Conservation (phyloP, 2,797 vertebrate species). For the Chanos chanos region DNA sequence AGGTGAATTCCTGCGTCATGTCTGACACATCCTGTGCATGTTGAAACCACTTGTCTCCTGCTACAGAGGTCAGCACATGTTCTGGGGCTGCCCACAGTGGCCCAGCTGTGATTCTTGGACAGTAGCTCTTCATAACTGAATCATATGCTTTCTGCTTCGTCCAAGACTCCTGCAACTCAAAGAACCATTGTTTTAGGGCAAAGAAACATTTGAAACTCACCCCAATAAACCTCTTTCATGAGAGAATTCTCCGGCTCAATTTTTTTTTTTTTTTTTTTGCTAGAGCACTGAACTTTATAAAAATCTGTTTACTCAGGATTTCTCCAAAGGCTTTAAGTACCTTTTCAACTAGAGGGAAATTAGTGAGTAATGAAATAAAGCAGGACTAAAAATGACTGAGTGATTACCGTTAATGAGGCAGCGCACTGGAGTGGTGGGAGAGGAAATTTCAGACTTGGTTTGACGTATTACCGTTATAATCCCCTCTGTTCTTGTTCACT, state of each 20-base stretch:
- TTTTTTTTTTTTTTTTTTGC: slow-evolving; percentile 31
- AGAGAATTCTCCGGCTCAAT: slow-evolving; percentile 34
- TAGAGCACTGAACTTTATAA: slow-evolving; percentile 22
- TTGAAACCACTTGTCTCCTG: slow-evolving; percentile 36
- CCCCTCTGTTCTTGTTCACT: slow-evolving; percentile 32
- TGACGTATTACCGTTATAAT: slow-evolving; percentile 30
- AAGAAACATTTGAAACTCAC: slow-evolving; percentile 33
- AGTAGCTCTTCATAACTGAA: slow-evolving; percentile 36
- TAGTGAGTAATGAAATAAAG: slow-evolving; percentile 1
- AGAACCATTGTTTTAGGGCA: slow-evolving; percentile 35
- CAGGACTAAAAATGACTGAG: slow-evolving; percentile 23
- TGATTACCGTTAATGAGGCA: slow-evolving; percentile 25
- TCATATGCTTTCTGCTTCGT: slow-evolving; percentile 30
- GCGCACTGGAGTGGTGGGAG: slow-evolving; percentile 5
- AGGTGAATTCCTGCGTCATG: neutral
- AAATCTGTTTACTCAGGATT: slow-evolving; percentile 31
- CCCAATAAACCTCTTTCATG: slow-evolving; percentile 33
- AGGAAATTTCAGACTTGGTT: slow-evolving; percentile 23
- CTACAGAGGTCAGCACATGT: slow-evolving; percentile 42
- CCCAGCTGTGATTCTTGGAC: slow-evolving; percentile 42
- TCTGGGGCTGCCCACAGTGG: slow-evolving; percentile 51
- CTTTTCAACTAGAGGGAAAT: slow-evolving; percentile 6
- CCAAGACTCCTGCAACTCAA: slow-evolving; percentile 17
- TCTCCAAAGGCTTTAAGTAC: slow-evolving; percentile 21
- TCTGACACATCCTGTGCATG: slow-evolving; percentile 32